Evolutionary conservation across 2,113 vertebrate species (phyloP).

Genomic region (Gracilinanus agilis): DNA sequence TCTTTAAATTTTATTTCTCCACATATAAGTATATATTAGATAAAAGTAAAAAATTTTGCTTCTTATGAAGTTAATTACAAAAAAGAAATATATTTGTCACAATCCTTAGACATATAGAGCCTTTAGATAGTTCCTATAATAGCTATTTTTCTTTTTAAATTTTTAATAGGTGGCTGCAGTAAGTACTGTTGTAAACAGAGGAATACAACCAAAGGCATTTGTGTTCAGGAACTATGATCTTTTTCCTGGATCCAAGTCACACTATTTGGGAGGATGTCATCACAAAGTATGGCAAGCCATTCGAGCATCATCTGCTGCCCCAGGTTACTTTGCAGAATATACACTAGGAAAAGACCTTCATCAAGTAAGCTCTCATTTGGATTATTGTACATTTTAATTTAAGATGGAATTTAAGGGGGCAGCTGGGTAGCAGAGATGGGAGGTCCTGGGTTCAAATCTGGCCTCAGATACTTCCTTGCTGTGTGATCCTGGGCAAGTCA

Average conservation of each 20-base stretch:
- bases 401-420: background rate
- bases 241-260: constrained; percentile 92
- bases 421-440: no score
- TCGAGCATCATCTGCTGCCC: constrained; percentile 95
- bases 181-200: constrained; percentile 95
- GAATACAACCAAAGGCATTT: constrained; percentile 93
- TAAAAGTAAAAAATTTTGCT: background rate
- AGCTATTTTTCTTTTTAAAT: constrained; percentile 30
- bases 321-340: constrained; percentile 97
- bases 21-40: constrained; percentile 35
- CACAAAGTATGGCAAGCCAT: constrained; percentile 97
- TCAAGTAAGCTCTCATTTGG: constrained; percentile 87
- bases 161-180: constrained; percentile 92
- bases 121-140: constrained; percentile 21
- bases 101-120: background rate
- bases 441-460: no score
- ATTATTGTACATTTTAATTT: background rate
- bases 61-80: background rate
- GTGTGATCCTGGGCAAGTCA: no score
- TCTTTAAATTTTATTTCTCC: constrained; percentile 13
- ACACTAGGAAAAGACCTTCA: constrained; percentile 93
- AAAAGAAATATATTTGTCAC: background rate
- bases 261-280: constrained; percentile 94
- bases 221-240: constrained; percentile 98
- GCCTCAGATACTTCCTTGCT: no score